Evolutionary conservation across 2,797 vertebrate genomes (phyloP).

Genomic region (Etheostoma nigrum): DNA sequence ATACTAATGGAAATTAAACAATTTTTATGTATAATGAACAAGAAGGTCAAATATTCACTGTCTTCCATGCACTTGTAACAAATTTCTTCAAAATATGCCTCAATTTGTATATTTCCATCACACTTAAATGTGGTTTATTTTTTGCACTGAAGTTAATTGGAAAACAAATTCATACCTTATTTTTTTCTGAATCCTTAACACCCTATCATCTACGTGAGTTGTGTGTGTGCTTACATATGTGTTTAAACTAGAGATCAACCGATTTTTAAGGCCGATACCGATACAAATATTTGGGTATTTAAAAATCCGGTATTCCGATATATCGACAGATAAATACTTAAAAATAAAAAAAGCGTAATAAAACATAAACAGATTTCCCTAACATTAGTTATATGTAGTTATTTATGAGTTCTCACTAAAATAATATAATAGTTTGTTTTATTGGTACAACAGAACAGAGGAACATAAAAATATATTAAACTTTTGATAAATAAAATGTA

Average conservation of each 20-base stretch:
- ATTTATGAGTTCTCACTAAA: no score
- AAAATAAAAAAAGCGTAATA: no score
- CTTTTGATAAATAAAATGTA: no score
- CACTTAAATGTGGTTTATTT: background rate
- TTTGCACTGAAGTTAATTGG: background rate
- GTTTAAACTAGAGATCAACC: background rate
- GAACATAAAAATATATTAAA: no score
- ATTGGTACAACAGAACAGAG: no score
- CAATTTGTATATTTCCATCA: background rate
- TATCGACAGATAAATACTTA: no score
- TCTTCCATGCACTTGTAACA: background rate
- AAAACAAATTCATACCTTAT: background rate
- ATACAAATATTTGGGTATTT: no score
- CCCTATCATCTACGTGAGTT: background rate
- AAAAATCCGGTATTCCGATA: no score
- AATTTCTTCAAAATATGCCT: background rate
- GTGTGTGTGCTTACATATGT: background rate
- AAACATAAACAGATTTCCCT: no score
- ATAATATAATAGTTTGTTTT: no score
- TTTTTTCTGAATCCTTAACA: background rate
- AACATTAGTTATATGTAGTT: no score
- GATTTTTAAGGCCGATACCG: no score
- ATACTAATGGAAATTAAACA: background rate
- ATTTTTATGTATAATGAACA: constrained; percentile 13
- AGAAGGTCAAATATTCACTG: background rate